These are phyloP conservation scores for Melanophora roralis DNA, from an alignment of 2,888 invertebrate genomes.

Conservation along the genomic window DNA sequence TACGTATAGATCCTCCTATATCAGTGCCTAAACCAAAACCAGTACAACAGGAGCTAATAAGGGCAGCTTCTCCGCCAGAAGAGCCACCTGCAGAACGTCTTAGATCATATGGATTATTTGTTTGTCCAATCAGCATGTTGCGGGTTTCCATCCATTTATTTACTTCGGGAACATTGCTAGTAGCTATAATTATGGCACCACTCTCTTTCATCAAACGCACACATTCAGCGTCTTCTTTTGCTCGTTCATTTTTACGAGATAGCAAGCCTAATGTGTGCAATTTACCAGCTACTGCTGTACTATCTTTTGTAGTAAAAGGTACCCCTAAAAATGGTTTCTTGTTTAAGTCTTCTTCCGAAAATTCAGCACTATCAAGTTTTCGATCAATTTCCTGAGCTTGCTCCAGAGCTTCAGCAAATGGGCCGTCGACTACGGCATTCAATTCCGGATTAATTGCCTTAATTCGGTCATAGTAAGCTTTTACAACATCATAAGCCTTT, in stretches of 20 bases:
- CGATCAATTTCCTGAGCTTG: constrained; percentile 87
- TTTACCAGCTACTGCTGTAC: constrained; percentile 87
- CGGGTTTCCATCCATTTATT: constrained; percentile 94
- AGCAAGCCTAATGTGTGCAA: constrained; percentile 83
- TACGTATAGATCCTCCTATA: constrained; percentile 97
- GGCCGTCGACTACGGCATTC: constrained; percentile 90
- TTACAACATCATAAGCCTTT: constrained; percentile 84
- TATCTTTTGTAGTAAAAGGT: constrained; percentile 95
- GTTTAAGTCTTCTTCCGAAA: constrained; percentile 81
- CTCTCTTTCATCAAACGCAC: constrained; percentile 85
- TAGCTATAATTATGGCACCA: constrained; percentile 91
- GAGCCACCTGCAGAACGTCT: constrained; percentile 93
- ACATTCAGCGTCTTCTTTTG: constrained; percentile 87
- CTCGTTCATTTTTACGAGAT: constrained; percentile 80
- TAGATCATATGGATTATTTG: constrained; percentile 93
- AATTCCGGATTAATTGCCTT: constrained; percentile 83
- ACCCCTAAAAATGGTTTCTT: constrained; percentile 90
- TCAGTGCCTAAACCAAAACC: constrained; percentile 93
- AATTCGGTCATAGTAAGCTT: constrained; percentile 86
- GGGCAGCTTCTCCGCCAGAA: constrained; percentile 90
- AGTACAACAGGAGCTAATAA: constrained; percentile 87
- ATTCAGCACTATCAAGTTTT: constrained; percentile 80
- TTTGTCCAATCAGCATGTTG: constrained; percentile 92
- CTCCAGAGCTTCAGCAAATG: constrained; percentile 86
- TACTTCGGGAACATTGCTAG: constrained; percentile 95